Base-by-base conservation (phyloP, 2,888 invertebrate species). In the Patella pellucida region DNA sequence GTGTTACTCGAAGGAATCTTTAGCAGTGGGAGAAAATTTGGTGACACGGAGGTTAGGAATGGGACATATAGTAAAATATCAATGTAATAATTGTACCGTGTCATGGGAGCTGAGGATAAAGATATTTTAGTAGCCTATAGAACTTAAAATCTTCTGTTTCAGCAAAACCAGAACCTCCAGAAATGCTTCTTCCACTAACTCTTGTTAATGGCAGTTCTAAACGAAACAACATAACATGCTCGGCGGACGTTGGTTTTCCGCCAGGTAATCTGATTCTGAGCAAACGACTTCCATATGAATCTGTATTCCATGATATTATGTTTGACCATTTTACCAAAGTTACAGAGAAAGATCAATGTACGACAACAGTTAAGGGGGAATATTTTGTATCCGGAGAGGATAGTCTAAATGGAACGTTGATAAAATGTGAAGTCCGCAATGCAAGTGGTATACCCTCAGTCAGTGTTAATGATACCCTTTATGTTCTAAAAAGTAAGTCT, bases 211-310 rank as follows among this genome's bases (percentile, higher is more conserved):
- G 73, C 11, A 50, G 74, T 14, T 73, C 69, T 12, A 68, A 76
- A 7, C 69, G 78, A 9, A 69, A 77, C 14, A 73, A 74, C 9
- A 74, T 83, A 50, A 73, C 71, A 19, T 83, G 83, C 41, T 69
- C 75, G 41, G 83, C 79, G 4, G 75, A 83, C 62, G 82, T 81
- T 11, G 83, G 83, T 12, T 79, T 79, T 62, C 83, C 83, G 0
- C 31, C 71, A 16, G 83, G 82, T 5, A 52, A 31, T 3, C 77
- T 83, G 7, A 52, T 73, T 16, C 67, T 81, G 4, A 78, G 77
- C 52, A 68, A 50, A 16, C 70, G 71, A 51, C 15, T 52, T n/a
- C 68, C 50, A n/a, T 72, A 75, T 16, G 76, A 78, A 52, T 56
- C 77, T 1, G 72, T 74, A 7, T 81, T 82, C 62, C 54, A 52